Evolutionary conservation across 2,888 invertebrate genomes (phyloP), one percentile per base, ranked within the genome.

Genomic region (Callyntrura sp.): DNA sequence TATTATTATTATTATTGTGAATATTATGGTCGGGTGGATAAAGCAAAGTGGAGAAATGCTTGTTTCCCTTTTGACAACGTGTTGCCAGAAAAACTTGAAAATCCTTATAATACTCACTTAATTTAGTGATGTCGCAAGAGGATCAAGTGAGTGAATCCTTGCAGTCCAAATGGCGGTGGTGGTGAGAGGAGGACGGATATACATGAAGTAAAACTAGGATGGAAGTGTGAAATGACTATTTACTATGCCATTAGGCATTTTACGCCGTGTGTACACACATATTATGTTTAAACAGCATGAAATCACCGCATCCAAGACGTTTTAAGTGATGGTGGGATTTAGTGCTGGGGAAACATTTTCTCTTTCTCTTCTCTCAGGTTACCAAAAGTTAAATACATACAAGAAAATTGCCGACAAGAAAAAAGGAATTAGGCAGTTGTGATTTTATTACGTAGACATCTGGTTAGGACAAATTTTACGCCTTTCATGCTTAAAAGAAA

Each of bases 381-480:
- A n/a, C 57, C 43, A 35, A 79, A 48, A 51, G 17, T 51, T 51
- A 76, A 79, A 81, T 70, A 48, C 82, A 65, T 25, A 65, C 45
- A 79, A 45, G 65, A 1, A 86, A 79, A 20, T 68, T 11, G 62
- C 86, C 86, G 86, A 87, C 86, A 86, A 14, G 17, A 35, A 20
- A 62, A 43, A 43, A 81, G 23, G 88, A 88, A 82, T 82, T 88
- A 82, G 57, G 78, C 84, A 78, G 76, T 88, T 88, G 88, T 84
- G 70, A 28, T 51, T 88, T 88, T 88, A 88, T 88, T 82, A 48
- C 73, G 68, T 9, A 78, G 65, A 88, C 88, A 88, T 88, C 88
- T 88, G 88, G 51, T 83, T 68, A 88, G 25, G 28, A 88, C 65
- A 25, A 48, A 60, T 88, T 88, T 60, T 70, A 73, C 14, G 62